A percentile compares a stretch with the other conserved stretches of the same genome.
phyloP scores from a whole-genome alignment of 2,797 vertebrate genomes.

The Myiothlypis coronata region DNA sequence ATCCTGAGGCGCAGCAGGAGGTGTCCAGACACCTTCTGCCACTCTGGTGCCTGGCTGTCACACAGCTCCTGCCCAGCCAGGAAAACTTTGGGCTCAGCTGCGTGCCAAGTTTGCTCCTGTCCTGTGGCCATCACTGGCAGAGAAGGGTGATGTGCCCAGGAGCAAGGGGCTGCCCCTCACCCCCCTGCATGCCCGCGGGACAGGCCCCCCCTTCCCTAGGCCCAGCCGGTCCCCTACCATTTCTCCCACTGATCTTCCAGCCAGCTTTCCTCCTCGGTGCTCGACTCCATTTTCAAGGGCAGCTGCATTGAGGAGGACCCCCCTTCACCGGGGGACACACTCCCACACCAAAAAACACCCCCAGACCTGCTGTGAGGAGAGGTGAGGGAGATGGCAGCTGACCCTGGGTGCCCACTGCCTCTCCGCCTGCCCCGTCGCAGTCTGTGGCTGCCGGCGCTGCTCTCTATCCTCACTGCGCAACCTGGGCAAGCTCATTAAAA shows the following conservation, averaged over 20 bases:
- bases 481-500: conserved; percentile 80
- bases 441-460: conserved; percentile 49
- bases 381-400: not conserved
- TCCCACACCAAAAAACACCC: conserved; percentile 3
- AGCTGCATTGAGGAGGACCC: conserved; percentile 76
- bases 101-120: not conserved
- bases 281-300: conserved; percentile 88
- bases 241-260: conserved; percentile 98
- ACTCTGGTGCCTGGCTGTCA: not conserved
- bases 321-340: conserved; percentile 36
- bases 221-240: conserved; percentile 83
- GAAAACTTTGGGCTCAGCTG: not conserved
- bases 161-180: not conserved
- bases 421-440: conserved; percentile 41
- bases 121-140: not conserved
- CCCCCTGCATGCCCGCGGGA: not conserved
- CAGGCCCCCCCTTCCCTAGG: not conserved
- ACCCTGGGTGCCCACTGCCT: not conserved
- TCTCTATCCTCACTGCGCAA: conserved; percentile 70
- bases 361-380: not conserved
- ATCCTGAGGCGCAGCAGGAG: not conserved
- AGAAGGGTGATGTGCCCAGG: not conserved
- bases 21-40: fast-evolving
- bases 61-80: not conserved
- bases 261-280: conserved; percentile 90